Percentiles rank a stretch among this genome's conserved stretches.
Conservation (phyloP, 2,797 vertebrate genomes). For the Harpagifer antarcticus region DNA sequence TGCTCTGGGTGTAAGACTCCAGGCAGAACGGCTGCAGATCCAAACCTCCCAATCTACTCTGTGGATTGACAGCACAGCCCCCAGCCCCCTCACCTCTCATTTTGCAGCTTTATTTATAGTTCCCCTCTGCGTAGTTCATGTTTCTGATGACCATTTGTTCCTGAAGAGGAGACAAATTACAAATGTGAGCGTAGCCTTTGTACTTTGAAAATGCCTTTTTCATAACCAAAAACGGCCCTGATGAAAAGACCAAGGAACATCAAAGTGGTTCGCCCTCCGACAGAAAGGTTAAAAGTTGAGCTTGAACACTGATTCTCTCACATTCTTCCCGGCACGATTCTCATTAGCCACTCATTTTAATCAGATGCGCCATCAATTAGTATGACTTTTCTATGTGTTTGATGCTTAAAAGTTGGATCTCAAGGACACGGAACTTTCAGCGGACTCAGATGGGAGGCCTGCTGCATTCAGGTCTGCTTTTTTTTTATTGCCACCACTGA, state of each 20-base stretch:
- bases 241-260: constrained; percentile 96
- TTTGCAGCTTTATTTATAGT: constrained; percentile 74
- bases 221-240: constrained; percentile 88
- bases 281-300: constrained; percentile 95
- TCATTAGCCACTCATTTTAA: constrained; percentile 98
- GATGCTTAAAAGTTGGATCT: constrained; percentile 90
- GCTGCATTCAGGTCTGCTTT: constrained; percentile 35
- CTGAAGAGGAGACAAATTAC: constrained; percentile 90
- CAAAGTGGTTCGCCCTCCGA: constrained; percentile 93
- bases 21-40: constrained; percentile 70
- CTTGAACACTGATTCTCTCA: constrained; percentile 91
- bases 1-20: constrained; percentile 80
- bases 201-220: constrained; percentile 89
- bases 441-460: constrained; percentile 45
- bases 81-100: constrained; percentile 64
- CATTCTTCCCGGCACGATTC: constrained; percentile 91
- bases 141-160: constrained; percentile 84
- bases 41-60: constrained; percentile 65
- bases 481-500: constrained; percentile 70
- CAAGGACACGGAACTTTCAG: constrained; percentile 88
- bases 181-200: constrained; percentile 91
- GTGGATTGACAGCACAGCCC: constrained; percentile 65
- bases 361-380: constrained; percentile 94
- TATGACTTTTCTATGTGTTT: constrained; percentile 85
- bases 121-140: constrained; percentile 66